A percentile compares a stretch with the other conserved stretches of the same genome.
Conservation (phyloP, 2,797 vertebrate genomes). For the Agapornis canus region DNA sequence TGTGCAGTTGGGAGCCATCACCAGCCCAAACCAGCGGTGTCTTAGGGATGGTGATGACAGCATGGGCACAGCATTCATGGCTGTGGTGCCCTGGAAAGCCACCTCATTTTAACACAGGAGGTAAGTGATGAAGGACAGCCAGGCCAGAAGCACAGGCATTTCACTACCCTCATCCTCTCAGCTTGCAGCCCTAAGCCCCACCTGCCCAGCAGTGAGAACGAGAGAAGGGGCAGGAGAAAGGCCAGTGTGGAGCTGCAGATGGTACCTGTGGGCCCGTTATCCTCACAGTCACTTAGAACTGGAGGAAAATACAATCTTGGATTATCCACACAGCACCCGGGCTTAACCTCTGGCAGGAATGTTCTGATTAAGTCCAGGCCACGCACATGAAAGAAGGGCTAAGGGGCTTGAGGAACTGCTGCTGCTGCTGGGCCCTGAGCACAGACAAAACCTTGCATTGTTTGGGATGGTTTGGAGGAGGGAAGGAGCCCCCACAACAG, state of each 20-base stretch:
- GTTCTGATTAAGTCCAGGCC: conserved; percentile 38
- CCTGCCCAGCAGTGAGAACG: neutral
- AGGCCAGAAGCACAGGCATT: neutral
- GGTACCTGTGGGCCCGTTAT: rapidly evolving
- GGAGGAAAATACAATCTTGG: neutral
- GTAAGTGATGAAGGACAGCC: neutral
- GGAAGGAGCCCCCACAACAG: neutral
- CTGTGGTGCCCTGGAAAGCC: neutral
- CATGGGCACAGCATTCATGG: neutral
- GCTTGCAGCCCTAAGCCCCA: neutral
- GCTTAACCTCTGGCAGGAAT: conserved; percentile 45
- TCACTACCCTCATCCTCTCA: neutral
- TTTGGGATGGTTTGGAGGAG: neutral
- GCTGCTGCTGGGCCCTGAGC: neutral
- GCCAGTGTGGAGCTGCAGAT: neutral
- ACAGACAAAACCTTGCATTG: neutral
- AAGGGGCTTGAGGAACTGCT: conserved; percentile 15
- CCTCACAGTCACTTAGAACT: neutral
- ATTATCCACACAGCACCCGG: neutral
- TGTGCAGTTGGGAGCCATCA: rapidly evolving
- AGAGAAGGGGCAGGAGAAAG: neutral
- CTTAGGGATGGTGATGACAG: neutral
- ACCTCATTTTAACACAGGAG: neutral
- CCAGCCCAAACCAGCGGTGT: rapidly evolving
- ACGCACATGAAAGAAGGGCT: neutral